Base-by-base conservation (phyloP, 2,888 invertebrate species). In the Steinernema scapterisci region DNA sequence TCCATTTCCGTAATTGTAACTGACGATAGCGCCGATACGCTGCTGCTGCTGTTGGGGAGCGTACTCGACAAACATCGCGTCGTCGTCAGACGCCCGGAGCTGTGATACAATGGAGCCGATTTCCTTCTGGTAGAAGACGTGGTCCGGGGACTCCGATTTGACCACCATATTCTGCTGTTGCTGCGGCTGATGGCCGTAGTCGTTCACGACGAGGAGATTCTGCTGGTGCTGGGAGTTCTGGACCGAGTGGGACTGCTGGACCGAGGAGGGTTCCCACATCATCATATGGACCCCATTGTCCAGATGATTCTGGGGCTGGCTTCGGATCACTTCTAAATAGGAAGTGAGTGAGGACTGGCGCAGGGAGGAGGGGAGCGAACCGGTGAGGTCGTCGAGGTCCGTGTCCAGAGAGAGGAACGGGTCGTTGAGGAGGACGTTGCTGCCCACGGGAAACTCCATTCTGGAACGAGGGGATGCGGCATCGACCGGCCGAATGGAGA, bases 371-470 rank as follows among this genome's bases (percentile, higher is more conserved):
- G 21, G 16, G 1, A 43, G 31, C 51, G 25, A 23, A 83, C 83
- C 81, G 75, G 79, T 77, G 1, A 84, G 82, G 70, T 85, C 85
- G 70, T 85, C 85, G 11, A 85, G 75, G 75, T 85, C 83, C 19
- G 80, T 80, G 54, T 84, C 84, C 73, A 85, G 73, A 44, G 84
- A 82, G 45, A 83, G 76, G 72, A 85, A 85, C 27, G 85, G 85
- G 77, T 85, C 85, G 48, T 77, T 74, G 77, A 79, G 45, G 45
- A 63, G 63, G 16, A 63, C 63, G 38, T 63, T 63, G 38, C 38
- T 38, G 63, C 25, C 63, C 27, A 31, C 31, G 63, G 63, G 63
- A 25, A 63, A 63, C 31, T 63, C 63, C 63, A 63, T 63, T 25
- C n/a, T 63, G 38, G 38, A 38, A 38, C 31, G 54, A 19, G 23